Base-by-base conservation (phyloP, 2,888 invertebrate genomes). In the Chymomyza fuscimana region DNA sequence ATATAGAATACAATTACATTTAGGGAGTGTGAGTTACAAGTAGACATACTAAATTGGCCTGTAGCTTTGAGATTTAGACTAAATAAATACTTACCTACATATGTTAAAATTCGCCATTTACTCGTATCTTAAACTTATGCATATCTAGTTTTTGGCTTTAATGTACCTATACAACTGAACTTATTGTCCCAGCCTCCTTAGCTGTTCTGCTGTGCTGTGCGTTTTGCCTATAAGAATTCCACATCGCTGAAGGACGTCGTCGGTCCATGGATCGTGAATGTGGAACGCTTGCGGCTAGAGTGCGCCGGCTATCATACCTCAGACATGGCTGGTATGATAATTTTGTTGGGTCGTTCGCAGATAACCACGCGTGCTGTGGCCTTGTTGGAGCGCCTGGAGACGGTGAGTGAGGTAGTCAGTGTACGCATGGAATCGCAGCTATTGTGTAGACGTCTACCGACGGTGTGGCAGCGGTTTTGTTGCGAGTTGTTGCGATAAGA, bases 391-490 rank as follows among this genome's bases (percentile, higher is more conserved):
- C 91, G 90, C 2, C 91, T 78, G 3, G 92, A 92, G 0, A 91
- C 91, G 1, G 91, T 91, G 63, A 92, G 73, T 3, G 92, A 92
- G 22, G 92, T 92, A 70, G 92, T 92, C 25, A 92, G 74, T 0
- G 92, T 92, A 65, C 92, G 85, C 91, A 92, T 91, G 5, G 92
- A 92, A 78, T 92, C 92, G 71, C 91, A 91, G 73, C 92, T 92
- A 61, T 92, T 91, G 72, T 92, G 91, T 60, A 92, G 77, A 6
- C 91, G 89, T 2, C 91, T 89, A n/a, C 91, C 91, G 9, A 90
- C 91, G 0, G 90, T 91, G 69, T 90, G 87, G 70, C 91, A 91
- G 46, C 91, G 91, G 51, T 87, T 90, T 70, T 87, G 90, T 5
- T 89, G 81, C 10, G 91, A 90, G 73, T 89, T 90, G 70, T 86